Conservation (phyloP, 2,113 vertebrate genomes). For the Myrmecophaga tridactyla region DNA sequence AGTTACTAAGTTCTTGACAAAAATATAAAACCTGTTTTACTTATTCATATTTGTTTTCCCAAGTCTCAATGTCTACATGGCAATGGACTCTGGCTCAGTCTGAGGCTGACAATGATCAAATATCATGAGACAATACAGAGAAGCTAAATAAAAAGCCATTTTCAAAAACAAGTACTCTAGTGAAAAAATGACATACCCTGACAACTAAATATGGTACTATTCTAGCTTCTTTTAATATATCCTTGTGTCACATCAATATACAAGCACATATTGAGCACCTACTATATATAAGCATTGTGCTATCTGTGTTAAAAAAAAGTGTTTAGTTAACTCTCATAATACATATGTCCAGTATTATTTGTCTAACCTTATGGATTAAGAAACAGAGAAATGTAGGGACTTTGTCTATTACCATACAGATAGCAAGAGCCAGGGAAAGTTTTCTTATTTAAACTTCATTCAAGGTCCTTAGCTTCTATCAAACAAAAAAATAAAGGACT, state of each 20-base stretch:
- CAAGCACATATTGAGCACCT: not conserved
- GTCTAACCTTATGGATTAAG: constrained; percentile 8
- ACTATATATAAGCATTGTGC: not conserved
- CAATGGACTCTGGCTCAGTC: not conserved
- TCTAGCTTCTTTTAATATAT: not conserved
- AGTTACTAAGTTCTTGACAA: not conserved
- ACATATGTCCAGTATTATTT: not conserved
- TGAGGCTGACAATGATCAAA: not conserved
- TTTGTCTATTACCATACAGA: not conserved
- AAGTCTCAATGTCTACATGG: not conserved
- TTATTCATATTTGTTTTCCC: not conserved
- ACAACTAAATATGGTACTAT: not conserved
- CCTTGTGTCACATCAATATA: not conserved
- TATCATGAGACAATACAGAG: not conserved
- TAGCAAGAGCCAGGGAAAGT: not conserved
- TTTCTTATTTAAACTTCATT: constrained; percentile 39
- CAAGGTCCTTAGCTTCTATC: not conserved
- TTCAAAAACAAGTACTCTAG: constrained; percentile 3
- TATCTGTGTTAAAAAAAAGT: not conserved
- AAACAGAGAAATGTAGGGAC: not conserved
- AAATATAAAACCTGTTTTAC: not conserved
- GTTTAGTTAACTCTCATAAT: not conserved
- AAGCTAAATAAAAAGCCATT: not conserved
- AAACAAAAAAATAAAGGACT: no score
- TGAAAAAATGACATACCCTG: not conserved